Percentiles rank a stretch among this genome's conserved stretches.
phyloP scores from a whole-genome alignment of 2,113 vertebrate genomes.

The Phainopepla nitens region DNA sequence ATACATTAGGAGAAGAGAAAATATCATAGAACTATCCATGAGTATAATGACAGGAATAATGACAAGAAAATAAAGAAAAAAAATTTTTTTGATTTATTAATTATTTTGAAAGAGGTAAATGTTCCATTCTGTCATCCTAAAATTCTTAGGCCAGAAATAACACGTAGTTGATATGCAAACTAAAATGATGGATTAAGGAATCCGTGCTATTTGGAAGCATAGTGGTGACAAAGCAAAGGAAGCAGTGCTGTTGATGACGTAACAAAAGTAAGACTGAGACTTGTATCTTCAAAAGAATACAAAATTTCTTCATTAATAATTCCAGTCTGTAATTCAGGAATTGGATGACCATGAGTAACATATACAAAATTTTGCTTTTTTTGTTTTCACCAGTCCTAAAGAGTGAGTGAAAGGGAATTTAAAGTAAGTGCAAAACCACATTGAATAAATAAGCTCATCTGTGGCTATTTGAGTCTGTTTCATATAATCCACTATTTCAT shows the following conservation, averaged over 20 bases:
- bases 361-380: not conserved
- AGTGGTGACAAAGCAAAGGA: not conserved
- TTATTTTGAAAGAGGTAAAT: not conserved
- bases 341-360: not conserved
- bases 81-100: rapidly evolving
- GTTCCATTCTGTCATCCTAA: not conserved
- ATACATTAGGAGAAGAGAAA: not conserved
- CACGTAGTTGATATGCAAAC: not conserved
- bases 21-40: not conserved
- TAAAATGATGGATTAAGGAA: not conserved
- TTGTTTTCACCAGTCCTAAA: not conserved
- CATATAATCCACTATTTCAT: not conserved
- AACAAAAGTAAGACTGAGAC: not conserved
- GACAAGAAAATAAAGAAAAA: not conserved
- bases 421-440: not conserved
- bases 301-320: not conserved
- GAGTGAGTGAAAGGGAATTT: not conserved
- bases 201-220: not conserved
- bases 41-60: not conserved
- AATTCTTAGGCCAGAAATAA: not conserved
- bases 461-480: not conserved
- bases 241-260: not conserved
- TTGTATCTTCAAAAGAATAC: not conserved
- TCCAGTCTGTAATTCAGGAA: not conserved
- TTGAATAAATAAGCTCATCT: not conserved